Conservation (phyloP, 2,113 vertebrate species). For the Silurus asotus region DNA sequence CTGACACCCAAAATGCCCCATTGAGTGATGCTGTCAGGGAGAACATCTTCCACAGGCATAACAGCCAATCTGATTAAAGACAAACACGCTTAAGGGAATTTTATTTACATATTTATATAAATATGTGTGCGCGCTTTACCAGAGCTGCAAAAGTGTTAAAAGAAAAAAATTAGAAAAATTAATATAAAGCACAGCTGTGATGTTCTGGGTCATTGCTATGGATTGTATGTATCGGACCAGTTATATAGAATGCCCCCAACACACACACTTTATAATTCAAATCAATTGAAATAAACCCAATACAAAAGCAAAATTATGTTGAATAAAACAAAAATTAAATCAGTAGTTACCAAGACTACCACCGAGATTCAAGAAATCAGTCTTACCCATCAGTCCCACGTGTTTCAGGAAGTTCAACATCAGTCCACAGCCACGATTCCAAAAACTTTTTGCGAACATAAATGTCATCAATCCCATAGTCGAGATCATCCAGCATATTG, state of each 20-base stretch:
- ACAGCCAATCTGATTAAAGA: slow-evolving; percentile 60
- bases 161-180: not conserved
- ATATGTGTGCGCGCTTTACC: too few species aligned
- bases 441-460: slow-evolving; percentile 69
- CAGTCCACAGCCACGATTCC: slow-evolving; percentile 75
- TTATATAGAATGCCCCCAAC: too few species aligned
- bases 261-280: not conserved
- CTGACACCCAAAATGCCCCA: slow-evolving; percentile 73
- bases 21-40: slow-evolving; percentile 77
- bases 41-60: slow-evolving; percentile 13
- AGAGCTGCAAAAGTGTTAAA: slow-evolving; percentile 7
- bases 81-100: too few species aligned
- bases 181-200: too few species aligned
- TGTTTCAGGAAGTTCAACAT: slow-evolving; percentile 57
- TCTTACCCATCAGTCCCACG: slow-evolving; percentile 62
- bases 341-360: too few species aligned
- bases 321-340: too few species aligned
- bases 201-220: too few species aligned
- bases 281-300: not conserved
- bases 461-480: slow-evolving; percentile 58
- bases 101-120: too few species aligned
- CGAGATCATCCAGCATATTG: slow-evolving; percentile 26
- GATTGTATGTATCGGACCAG: too few species aligned
- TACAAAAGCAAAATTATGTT: too few species aligned
- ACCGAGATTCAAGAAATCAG: not conserved